A percentile compares a stretch with the other conserved stretches of the same genome.
These are phyloP conservation scores for Phasia obesa DNA, from an alignment of 2,888 invertebrate genomes.

Conservation along the genomic window DNA sequence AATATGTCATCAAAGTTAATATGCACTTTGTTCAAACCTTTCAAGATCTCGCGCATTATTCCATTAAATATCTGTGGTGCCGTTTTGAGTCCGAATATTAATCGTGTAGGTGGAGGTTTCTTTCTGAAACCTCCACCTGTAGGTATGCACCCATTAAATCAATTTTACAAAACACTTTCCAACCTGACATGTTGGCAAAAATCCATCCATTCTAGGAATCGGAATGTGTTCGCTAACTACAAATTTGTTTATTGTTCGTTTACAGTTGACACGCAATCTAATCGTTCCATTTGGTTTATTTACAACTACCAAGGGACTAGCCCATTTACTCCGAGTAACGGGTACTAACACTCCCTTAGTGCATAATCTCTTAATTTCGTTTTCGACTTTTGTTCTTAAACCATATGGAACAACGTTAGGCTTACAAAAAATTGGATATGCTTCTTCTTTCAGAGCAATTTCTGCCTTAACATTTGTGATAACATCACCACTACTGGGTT, in stretches of 20 bases:
- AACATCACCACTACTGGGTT: not conserved
- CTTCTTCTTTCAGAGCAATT: slow-evolving; percentile 27
- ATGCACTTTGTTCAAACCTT: no score
- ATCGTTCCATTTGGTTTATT: slow-evolving; percentile 57
- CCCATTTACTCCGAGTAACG: slow-evolving; percentile 54
- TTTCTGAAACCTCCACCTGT: no score
- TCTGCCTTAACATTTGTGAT: slow-evolving; percentile 51
- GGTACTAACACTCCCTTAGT: slow-evolving; percentile 44
- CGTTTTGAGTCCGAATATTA: slow-evolving; percentile 46
- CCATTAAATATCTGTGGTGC: slow-evolving; percentile 23
- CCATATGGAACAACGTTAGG: slow-evolving; percentile 51
- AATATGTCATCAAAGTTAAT: no score
- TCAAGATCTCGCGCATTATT: no score
- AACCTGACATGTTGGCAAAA: slow-evolving; percentile 45
- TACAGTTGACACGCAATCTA: slow-evolving; percentile 57
- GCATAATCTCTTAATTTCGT: slow-evolving; percentile 50
- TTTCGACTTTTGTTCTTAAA: slow-evolving; percentile 45
- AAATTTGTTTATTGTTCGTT: slow-evolving; percentile 50
- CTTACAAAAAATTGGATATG: slow-evolving; percentile 45
- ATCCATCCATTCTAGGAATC: slow-evolving; percentile 60
- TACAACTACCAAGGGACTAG: slow-evolving; percentile 60
- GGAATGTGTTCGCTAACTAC: slow-evolving; percentile 52
- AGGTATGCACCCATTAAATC: slow-evolving; percentile 55
- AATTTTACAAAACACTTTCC: slow-evolving; percentile 56
- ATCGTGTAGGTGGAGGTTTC: slow-evolving; percentile 51